Base-by-base conservation (phyloP, 2,797 vertebrate genomes). In the Aulostomus chinensis region DNA sequence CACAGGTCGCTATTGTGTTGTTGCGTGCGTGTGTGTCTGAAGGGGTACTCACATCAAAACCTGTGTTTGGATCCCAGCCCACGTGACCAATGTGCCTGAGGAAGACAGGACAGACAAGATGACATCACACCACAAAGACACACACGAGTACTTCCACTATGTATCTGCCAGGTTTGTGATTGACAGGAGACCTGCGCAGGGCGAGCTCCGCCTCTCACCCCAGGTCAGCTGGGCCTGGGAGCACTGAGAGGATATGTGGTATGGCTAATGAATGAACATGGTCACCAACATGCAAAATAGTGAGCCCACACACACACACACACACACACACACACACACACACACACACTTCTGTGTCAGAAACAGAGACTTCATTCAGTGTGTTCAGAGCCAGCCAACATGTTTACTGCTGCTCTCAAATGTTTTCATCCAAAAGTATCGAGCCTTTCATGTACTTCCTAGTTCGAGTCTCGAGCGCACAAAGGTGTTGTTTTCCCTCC, bases 41-140 rank as follows among this genome's bases (percentile, higher is more conserved):
- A 12, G 18, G 67, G 28, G 69, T 84, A 97, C 97, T 99, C 91
- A 98, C 97, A 90, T 99, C 96, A 90, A 99, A 99, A 72, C 96
- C 97, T 64, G 96, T 98, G 88, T 99, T 97, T 58, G 97, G 97
- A 87, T 98, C 96, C 97, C 96, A 99, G 76, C 97, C 97, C 87
- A 98, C 97, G 77, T 99, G 97, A 70, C 96, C 96, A 72, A 99
- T 96, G 80, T 99, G 97, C 68, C 96, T 99, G 83, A 46, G 58
- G 73, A 69, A 61, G 54, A 69, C 25, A 16, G 22, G 53, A 58
- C 45, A 80, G 60, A 65, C 22, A 30, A 38, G 8, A 21, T 11
- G 6, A 6, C 7, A 45, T 11, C 1, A 7, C 4, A 21, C 3
- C 3, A 21, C 6, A 6, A 21, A 21, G 3, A 21, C 26, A 28